Base-by-base conservation (phyloP, 2,113 vertebrate genomes). In the Laticauda colubrina region DNA sequence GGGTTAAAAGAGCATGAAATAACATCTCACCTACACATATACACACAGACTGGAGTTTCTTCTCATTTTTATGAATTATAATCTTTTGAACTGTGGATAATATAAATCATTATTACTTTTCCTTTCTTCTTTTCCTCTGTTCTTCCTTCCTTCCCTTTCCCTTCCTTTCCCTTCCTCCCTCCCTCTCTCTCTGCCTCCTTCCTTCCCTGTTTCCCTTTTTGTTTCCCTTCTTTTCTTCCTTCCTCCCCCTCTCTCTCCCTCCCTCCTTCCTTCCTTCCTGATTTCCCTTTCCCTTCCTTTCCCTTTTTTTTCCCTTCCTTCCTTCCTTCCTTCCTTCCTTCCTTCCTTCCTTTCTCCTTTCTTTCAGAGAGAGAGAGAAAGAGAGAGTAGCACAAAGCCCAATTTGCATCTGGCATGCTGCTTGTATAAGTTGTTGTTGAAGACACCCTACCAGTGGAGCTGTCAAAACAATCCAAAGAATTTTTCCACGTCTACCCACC, bases 51-150 rank as follows among this genome's bases (percentile, higher is more conserved):
- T 98, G 75, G 96, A 98, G 96, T 98, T 98, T 98, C 97, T 97
- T 97, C 97, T 94, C 96, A 96, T 97, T 98, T 97, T 94, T 97
- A 97, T 97, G 97, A 97, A 97, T 97, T 97, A 97, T 97, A 98
- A 98, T 98, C 97, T 96, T 97, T 98, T 97, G 97, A 98, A 97
- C 98, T 97, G 97, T 98, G 97, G 97, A 98, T 98, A 98, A 98
- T 97, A 98, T 97, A 98, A 98, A 97, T 97, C 97, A 97, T 97
- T 97, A 98, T 97, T 97, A 97, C 96, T 96, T 96, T 94, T 95
- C 96, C 97, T 97, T 97, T 29, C 26, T 14, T 15, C 3, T 3
- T 89, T 29, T n/a, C 24, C 29, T 18, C 14, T 24, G 2, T 26
- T 10, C 39, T 45, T 45, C 56, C 21, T 56, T 21, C 48, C 24